Percentiles rank a stretch among this genome's conserved stretches.
phyloP scores from a whole-genome alignment of 2,113 vertebrate genomes.

The Leptobrachium ailaonicum region DNA sequence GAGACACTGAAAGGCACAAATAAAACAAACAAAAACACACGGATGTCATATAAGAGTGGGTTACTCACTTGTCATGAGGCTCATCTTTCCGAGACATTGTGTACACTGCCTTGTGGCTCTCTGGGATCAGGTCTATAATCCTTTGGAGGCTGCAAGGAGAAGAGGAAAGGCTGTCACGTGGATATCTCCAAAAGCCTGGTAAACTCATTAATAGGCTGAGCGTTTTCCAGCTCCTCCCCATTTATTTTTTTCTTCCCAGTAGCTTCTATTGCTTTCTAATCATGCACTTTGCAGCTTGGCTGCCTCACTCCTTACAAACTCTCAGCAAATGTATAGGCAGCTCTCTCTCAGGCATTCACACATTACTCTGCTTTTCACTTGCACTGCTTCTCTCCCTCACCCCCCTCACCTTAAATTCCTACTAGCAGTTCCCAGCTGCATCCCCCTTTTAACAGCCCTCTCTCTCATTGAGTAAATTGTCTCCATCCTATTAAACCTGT shows the following conservation, averaged over 20 bases:
- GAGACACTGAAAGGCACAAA: neutral
- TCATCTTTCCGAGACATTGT: constrained; percentile 37
- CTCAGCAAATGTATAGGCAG: neutral
- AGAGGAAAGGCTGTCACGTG: constrained; percentile 38
- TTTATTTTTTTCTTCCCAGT: neutral
- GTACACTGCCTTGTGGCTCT: neutral
- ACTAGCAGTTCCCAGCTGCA: neutral
- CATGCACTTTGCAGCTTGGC: too few species aligned
- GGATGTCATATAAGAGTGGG: neutral
- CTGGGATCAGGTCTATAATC: constrained; percentile 12
- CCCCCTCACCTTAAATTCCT: neutral
- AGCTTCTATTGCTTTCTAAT: neutral
- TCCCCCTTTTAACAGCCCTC: neutral
- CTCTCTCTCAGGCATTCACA: neutral
- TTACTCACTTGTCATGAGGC: constrained; percentile 37
- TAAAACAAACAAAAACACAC: neutral
- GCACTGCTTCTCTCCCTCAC: neutral
- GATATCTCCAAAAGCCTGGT: constrained; percentile 18
- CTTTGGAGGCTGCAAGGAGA: constrained; percentile 29
- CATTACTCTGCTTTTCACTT: neutral
- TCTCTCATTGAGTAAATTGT: too few species aligned
- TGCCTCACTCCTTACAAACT: neutral
- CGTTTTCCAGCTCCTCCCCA: constrained; percentile 20
- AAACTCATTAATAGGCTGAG: constrained; percentile 12
- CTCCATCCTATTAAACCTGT: too few species aligned